Evolutionary conservation across 2,113 vertebrate genomes (phyloP), one percentile per base, ranked within the genome.

Genomic region (Argyrosomus japonicus): DNA sequence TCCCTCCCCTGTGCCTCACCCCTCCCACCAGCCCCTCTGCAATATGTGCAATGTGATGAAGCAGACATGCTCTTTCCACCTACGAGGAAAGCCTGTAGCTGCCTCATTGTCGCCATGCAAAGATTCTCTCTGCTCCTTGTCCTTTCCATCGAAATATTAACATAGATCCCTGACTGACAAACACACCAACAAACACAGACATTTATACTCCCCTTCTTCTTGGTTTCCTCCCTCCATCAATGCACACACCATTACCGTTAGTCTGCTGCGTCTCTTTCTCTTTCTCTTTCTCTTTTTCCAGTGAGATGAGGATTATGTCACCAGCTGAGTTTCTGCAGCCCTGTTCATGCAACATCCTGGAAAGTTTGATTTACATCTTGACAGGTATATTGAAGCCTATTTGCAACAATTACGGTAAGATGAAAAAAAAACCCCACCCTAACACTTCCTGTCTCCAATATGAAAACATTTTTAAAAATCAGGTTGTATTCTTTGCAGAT

Each of bases 231-330:
- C 21, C 48, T 45, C 57, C 64, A 69, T 75, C 50, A 71, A 18
- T 62, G 45, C 75, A 47, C 60, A 19, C 36, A 64, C 62, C 19
- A 27, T 51, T 63, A 64, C 71, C 43, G 21, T 64, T 45, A 25
- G 62, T 18, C 74, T 54, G 51, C 68, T 50, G 15, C 43, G 23
- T 50, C n/a, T 68, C 51, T 75, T 17, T 45, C 36, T 27, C 32
- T 70, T 18, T 32, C 47, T 6, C 25, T 70, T 5, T 71, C 67
- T 47, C 40, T 64, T 4, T 75, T 36, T 61, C 54, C 17, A 63
- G 32, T 47, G 56, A 77, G 56, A 72, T 72, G n/a, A 71, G 60
- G 56, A 79, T 79, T 68, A 60, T 69, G 78, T 67, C 78, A 75
- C 7, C 50, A 10, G 18, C 23, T 67, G 45, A 68, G 54, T 74